Conservation (phyloP, 2,888 invertebrate species). For the Rhagonycha lutea region DNA sequence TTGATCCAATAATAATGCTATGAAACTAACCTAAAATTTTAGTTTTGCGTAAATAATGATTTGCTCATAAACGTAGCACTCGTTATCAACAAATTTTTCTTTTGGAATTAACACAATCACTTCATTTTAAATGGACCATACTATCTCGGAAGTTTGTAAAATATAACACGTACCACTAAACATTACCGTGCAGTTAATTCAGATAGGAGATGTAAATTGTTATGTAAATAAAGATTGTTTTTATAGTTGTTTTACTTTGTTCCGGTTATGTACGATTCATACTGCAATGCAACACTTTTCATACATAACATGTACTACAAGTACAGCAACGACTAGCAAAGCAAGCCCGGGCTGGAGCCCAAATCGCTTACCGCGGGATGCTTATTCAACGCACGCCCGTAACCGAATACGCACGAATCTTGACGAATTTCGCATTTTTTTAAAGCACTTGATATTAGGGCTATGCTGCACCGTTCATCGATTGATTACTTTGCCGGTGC, state of each 20-base stretch:
- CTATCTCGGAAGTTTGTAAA: background rate
- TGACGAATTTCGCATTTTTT: constrained; percentile 33
- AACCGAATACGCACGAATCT: constrained; percentile 35
- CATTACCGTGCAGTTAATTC: background rate
- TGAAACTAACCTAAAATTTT: constrained; percentile 1
- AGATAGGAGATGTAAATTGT: background rate
- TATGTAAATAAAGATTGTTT: background rate
- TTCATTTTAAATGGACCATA: background rate
- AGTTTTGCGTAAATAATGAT: background rate
- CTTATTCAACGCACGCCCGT: constrained; percentile 39
- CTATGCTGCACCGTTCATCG: constrained; percentile 29
- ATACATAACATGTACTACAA: background rate
- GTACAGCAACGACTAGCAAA: constrained; percentile 32
- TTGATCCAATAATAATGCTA: background rate
- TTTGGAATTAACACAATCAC: constrained; percentile 2
- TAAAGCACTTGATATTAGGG: constrained; percentile 28
- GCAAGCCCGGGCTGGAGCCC: constrained; percentile 39
- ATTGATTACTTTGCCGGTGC: constrained; percentile 8
- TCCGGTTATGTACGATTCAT: constrained; percentile 12
- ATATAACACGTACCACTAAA: background rate
- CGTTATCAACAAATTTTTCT: background rate
- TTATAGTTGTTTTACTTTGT: background rate
- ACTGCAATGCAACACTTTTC: constrained; percentile 8
- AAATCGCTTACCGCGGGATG: constrained; percentile 36
- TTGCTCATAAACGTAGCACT: background rate